phyloP scores from a whole-genome alignment of 2,113 vertebrate species.

The Cercocebus atys region DNA sequence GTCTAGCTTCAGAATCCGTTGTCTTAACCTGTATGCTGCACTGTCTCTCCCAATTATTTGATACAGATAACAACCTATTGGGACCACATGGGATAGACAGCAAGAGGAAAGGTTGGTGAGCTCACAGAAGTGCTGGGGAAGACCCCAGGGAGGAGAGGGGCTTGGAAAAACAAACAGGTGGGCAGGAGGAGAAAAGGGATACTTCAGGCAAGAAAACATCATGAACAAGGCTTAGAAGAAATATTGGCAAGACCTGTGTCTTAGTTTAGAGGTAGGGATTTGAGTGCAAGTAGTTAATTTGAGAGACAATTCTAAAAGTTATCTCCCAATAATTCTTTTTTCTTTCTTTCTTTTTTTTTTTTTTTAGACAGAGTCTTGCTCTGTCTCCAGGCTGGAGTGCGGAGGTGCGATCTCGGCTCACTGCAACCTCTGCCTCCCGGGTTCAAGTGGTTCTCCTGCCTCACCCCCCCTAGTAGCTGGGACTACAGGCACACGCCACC shows the following conservation, averaged over 20 bases:
- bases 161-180: background rate
- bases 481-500: too few species aligned
- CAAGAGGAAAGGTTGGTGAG: background rate
- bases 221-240: constrained; percentile 8
- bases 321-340: background rate
- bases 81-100: background rate
- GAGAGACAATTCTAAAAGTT: constrained; percentile 40
- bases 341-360: too few species aligned
- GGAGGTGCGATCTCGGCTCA: too few species aligned
- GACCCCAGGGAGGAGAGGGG: background rate
- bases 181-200: background rate
- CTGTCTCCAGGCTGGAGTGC: too few species aligned
- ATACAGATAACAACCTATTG: background rate
- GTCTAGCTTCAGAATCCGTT: background rate
- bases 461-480: too few species aligned
- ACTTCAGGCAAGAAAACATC: background rate
- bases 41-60: background rate
- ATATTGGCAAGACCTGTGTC: background rate
- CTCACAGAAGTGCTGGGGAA: background rate
- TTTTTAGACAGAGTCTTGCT: too few species aligned
- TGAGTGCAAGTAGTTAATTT: background rate
- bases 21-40: background rate
- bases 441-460: too few species aligned
- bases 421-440: too few species aligned
- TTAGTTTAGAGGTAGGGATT: constrained; percentile 24